Percentiles rank a stretch among this genome's conserved stretches.
Evolutionary conservation across 2,888 invertebrate species (phyloP).

Genomic region (Idaea biselata): DNA sequence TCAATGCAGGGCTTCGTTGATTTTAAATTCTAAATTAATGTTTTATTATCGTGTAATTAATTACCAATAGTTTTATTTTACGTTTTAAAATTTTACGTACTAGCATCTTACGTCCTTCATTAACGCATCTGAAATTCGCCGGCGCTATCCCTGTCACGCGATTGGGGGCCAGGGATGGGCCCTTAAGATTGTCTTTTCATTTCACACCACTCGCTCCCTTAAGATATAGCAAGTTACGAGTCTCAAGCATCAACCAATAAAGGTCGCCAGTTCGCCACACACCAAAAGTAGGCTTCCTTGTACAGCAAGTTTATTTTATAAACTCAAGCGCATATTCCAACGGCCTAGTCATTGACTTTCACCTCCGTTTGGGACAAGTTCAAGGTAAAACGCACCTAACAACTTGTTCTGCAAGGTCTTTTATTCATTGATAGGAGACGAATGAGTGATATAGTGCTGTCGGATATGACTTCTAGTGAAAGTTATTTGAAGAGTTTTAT

Average conservation of each 20-base stretch:
- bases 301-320: neutral
- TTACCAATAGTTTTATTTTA: too few relatives aligned
- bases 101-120: too few relatives aligned
- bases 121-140: too few relatives aligned
- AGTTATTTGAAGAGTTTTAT: conserved; percentile 6
- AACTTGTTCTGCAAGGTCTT: conserved; percentile 28
- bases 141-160: too few relatives aligned
- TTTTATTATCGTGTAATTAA: too few relatives aligned
- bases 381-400: conserved; percentile 37
- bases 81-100: too few relatives aligned
- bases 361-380: conserved; percentile 40
- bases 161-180: too few relatives aligned
- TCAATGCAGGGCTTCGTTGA: too few relatives aligned
- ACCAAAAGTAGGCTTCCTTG: neutral
- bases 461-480: conserved; percentile 13
- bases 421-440: conserved; percentile 23
- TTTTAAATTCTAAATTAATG: too few relatives aligned
- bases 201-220: too few relatives aligned
- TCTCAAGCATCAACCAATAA: neutral
- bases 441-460: conserved; percentile 13
- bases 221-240: too few relatives aligned
- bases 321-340: neutral
- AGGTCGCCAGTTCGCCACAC: neutral
- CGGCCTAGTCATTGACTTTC: conserved; percentile 34
- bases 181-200: too few relatives aligned